A percentile compares a stretch with the other conserved stretches of the same genome.
These are phyloP conservation scores for Chionis minor DNA, from an alignment of 2,113 vertebrate genomes.

Conservation along the genomic window DNA sequence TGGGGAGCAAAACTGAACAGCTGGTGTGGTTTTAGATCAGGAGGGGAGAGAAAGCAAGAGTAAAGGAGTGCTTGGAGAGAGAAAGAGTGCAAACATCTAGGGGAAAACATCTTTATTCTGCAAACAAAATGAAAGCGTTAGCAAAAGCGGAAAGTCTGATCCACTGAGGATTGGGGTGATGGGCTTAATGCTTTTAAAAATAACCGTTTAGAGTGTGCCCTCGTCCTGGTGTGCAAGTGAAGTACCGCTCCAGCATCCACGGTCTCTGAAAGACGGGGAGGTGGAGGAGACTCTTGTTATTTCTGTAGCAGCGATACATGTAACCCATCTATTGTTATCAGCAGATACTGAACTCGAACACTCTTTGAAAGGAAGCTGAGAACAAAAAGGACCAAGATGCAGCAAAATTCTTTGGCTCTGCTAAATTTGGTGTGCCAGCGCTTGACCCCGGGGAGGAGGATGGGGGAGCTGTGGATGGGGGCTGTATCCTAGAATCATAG, in stretches of 20 bases:
- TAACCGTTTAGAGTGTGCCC: background rate
- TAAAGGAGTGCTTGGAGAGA: background rate
- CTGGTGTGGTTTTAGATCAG: background rate
- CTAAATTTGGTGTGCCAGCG: too few relatives aligned
- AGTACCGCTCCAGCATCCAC: background rate
- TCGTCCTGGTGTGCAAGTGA: background rate
- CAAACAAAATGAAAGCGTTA: background rate
- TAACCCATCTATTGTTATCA: background rate
- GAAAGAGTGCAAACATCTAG: background rate
- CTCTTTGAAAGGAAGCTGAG: background rate
- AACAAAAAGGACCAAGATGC: background rate
- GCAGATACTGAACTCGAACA: background rate
- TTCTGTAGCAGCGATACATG: background rate
- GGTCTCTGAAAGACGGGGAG: background rate
- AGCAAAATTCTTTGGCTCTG: background rate
- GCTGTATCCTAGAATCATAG: background rate
- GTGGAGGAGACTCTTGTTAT: background rate
- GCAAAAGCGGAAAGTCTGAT: background rate
- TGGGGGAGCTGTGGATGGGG: background rate
- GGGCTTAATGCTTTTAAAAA: constrained; percentile 1
- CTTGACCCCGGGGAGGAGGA: background rate
- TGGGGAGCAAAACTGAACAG: background rate
- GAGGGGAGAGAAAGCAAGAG: background rate
- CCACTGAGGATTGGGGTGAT: background rate
- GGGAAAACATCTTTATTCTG: constrained; percentile 19